Base-by-base conservation (phyloP, 2,888 invertebrate species). In the Pyrochroa serraticornis region DNA sequence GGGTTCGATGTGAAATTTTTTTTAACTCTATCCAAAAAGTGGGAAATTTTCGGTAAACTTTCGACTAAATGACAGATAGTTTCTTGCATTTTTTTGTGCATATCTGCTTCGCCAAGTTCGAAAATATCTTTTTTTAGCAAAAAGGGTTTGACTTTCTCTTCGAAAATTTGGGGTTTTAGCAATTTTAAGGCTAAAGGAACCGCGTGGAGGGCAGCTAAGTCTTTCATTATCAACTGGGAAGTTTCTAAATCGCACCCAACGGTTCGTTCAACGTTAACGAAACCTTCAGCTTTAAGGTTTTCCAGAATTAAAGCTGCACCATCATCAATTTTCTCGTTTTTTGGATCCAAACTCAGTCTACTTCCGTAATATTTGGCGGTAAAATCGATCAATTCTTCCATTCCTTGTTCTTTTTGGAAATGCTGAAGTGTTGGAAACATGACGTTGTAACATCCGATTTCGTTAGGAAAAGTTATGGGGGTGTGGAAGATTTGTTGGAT, bases 291-390 rank as follows among this genome's bases (percentile, higher is more conserved):
- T 49, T 79, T 81, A 3, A 84, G 64, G 69, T 85, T 83, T 59
- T 84, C 83, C 67, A 83, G 69, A 1, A 85, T 58, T 13, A 85
- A 73, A 0, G 82, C 78, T 0, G 83, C 83, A 59, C 84, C 75
- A 0, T 81, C 76, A 59, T 83, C 82, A 1, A 83, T 79, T n/a
- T 69, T 69, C 2, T 62, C 64, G 30, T 42, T 52, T 13, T 50
- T 46, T 7, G 62, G 50, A 43, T 60, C 45, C 46, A 69, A 60
- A 60, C 62, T 70, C 13, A 64, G 56, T 41, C 66, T 62, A 37
- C 74, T 73, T 9, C 64, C 70, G 49, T 61, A 67, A 54, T 51
- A 55, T 41, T 59, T 61, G 6, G 66, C 61, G n/a, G 36, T 9
- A 6, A 35, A 72, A 37, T 84, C 77, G 32, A 81, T 76, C 0